Conservation (phyloP, 30 jellyfish, hydroid and myxozoan genomes). For the Rhopilema esculentum region DNA sequence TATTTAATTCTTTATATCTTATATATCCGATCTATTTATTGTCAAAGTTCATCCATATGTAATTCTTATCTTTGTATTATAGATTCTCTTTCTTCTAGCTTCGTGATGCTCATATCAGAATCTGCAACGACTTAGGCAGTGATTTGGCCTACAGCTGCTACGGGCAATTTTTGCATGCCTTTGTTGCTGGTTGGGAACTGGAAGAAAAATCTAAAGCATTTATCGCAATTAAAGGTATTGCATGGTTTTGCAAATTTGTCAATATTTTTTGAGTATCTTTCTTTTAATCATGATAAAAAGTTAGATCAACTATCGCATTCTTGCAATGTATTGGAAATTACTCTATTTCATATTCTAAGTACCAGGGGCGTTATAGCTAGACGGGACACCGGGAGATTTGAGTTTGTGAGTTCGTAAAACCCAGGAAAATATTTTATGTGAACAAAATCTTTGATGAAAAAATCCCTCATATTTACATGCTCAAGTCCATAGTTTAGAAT, state of each 20-base stretch:
- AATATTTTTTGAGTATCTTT: background rate
- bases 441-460: too few species aligned
- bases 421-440: too few species aligned
- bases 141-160: constrained; percentile 95
- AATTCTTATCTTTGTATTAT: background rate
- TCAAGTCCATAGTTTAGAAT: too few species aligned
- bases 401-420: too few species aligned
- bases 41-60: too few species aligned
- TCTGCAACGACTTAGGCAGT: constrained; percentile 93
- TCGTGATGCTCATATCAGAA: constrained; percentile 90
- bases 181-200: constrained; percentile 98
- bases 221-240: constrained; percentile 94
- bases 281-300: too few species aligned
- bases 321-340: too few species aligned
- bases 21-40: background rate
- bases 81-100: constrained; percentile 51
- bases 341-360: too few species aligned
- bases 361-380: too few species aligned
- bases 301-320: too few species aligned
- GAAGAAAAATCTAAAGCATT: constrained; percentile 92
- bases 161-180: constrained; percentile 94
- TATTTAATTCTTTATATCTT: background rate
- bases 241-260: background rate
- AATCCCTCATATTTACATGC: too few species aligned
- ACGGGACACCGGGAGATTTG: too few species aligned